These are phyloP conservation scores for Pituophis catenifer DNA, from an alignment of 2,113 vertebrate genomes.

Conservation along the genomic window DNA sequence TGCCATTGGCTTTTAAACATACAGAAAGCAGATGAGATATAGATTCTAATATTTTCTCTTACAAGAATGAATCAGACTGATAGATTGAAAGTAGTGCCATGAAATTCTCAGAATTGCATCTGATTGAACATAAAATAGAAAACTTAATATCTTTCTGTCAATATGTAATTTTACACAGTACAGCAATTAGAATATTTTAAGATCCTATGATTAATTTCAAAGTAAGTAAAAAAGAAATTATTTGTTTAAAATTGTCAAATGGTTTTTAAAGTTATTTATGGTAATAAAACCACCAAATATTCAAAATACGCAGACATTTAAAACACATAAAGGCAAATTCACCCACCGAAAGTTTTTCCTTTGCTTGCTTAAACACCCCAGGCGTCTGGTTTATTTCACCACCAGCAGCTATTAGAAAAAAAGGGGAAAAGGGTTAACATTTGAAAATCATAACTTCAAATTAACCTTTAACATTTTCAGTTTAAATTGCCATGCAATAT, in stretches of 20 bases:
- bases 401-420: conserved; percentile 69
- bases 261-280: conserved; percentile 29
- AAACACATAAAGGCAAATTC: conserved; percentile 39
- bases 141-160: background rate
- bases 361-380: conserved; percentile 86
- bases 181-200: background rate
- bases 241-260: conserved; percentile 9
- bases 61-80: background rate
- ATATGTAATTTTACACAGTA: background rate
- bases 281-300: conserved; percentile 36
- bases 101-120: background rate
- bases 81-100: background rate
- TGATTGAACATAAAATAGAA: background rate
- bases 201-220: background rate
- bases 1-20: background rate
- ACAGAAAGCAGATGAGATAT: background rate
- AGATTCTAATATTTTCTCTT: background rate
- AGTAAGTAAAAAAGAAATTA: background rate
- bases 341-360: conserved; percentile 92
- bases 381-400: conserved; percentile 86
- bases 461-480: conserved; percentile 28
- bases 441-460: conserved; percentile 45
- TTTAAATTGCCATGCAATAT: conserved; percentile 32
- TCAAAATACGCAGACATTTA: conserved; percentile 37
- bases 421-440: conserved; percentile 42